Base-by-base conservation (phyloP, 2,797 vertebrate species). In the Takifugu rubripes region DNA sequence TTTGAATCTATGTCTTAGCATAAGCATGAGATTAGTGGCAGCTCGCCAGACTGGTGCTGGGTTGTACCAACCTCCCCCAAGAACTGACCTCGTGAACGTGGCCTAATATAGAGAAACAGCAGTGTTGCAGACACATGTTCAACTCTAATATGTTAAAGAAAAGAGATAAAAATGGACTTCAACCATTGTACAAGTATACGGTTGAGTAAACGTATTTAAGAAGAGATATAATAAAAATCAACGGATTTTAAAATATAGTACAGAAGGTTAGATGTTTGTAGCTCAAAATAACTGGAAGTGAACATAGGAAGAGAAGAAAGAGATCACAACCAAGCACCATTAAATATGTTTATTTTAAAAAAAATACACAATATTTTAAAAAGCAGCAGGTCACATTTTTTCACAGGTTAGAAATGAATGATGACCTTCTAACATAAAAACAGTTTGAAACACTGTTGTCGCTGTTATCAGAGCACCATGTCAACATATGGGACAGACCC, bases 311-410 rank as follows among this genome's bases (percentile, higher is more conserved):
- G 72, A 72, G 70, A 47, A 70, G 6, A 47, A 47, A 70, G 6
- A 49, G 16, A 44, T 29, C 43, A 76, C 72, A 43, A 53, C 25
- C 0, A 2, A 5, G 29, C 29, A 43, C 5, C 8, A 0, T 76
- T 74, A 25, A 42, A 25, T 0, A 4, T 44, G 47, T 89, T 88
- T 89, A 89, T 87, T 88, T 70, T 44, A 74, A 66, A 78, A 29
- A 40, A 50, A 68, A 52, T 61, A 78, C 74, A 78, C 36, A 42
- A 52, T 53, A 5, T 12, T 51, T 43, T 36, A 56, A 62, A 68
- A 52, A 86, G 82, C 85, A 88, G 82, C 83, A 88, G 82, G 84
- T 87, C 74, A 58, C 26, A 9, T 56, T 15, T 42, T 61, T 48
- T 73, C 72, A 82, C 74, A 64, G 36, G 24, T 65, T 5, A 55